phyloP scores from a whole-genome alignment of 2,113 vertebrate genomes.

The Phalacrocorax carbo region DNA sequence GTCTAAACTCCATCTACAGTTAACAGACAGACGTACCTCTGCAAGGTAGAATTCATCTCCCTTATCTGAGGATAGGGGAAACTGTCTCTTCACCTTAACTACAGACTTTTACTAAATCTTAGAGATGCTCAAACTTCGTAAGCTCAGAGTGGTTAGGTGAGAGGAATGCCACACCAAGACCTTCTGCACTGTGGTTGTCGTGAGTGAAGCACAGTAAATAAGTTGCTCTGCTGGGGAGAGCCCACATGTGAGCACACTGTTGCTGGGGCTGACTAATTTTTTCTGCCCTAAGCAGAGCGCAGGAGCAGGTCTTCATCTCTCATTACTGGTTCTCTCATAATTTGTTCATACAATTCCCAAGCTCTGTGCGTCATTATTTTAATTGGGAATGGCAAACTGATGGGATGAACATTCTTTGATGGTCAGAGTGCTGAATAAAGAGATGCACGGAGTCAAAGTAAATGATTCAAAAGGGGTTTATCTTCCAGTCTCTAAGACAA shows the following conservation, averaged over 20 bases:
- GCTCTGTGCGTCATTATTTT: neutral
- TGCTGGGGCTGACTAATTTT: neutral
- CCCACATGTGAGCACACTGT: neutral
- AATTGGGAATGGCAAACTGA: constrained; percentile 2
- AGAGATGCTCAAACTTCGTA: neutral
- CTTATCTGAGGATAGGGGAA: neutral
- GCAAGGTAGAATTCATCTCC: neutral
- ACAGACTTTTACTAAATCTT: neutral
- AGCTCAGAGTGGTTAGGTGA: neutral
- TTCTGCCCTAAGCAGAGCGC: neutral
- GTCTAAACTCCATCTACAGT: neutral
- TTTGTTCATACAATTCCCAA: neutral
- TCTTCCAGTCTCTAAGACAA: neutral
- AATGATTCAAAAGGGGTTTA: neutral
- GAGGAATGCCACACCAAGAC: neutral
- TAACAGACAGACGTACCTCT: neutral
- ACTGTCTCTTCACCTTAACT: neutral
- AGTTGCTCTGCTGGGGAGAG: neutral
- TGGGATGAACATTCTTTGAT: neutral
- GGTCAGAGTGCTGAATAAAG: neutral
- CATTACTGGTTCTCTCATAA: neutral
- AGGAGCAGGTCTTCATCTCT: neutral
- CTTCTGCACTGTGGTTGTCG: neutral
- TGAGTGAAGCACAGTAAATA: neutral
- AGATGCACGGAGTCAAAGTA: neutral